Evolutionary conservation across 1,140 invertebrate genomes (phyloP).

Genomic region (Gyrodactylus salaris): DNA sequence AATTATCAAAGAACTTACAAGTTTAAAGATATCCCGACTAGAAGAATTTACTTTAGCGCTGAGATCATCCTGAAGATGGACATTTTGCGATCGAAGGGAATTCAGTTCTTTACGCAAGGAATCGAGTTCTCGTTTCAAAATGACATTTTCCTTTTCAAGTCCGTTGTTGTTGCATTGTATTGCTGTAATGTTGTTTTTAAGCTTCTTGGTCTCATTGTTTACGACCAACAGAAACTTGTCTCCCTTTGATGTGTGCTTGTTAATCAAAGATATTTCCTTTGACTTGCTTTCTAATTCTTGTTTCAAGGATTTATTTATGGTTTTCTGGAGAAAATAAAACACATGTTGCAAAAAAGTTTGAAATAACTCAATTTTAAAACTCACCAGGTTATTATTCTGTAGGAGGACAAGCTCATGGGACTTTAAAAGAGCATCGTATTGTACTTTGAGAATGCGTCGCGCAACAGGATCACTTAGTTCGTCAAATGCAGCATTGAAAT

Average conservation of each 20-base stretch:
- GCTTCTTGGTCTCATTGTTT: not conserved
- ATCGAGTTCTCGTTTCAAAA: not conserved
- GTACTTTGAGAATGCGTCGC: not conserved
- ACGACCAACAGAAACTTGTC: not conserved
- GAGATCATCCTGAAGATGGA: no score
- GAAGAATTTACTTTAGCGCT: no score
- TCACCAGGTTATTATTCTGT: not conserved
- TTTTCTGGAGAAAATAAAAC: not conserved
- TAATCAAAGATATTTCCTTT: not conserved
- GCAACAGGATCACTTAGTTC: not conserved
- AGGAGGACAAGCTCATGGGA: not conserved
- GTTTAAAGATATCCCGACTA: no score
- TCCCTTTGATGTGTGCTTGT: not conserved
- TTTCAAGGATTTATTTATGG: not conserved
- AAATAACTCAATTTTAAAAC: not conserved
- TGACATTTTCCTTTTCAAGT: not conserved
- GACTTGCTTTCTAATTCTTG: not conserved
- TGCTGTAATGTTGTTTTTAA: not conserved
- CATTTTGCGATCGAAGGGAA: no score
- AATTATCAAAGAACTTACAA: no score
- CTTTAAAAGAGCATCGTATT: not conserved
- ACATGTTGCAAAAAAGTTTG: not conserved
- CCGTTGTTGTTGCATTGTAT: not conserved
- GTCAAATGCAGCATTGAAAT: not conserved
- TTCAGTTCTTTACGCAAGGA: not conserved